A percentile compares a stretch with the other conserved stretches of the same genome.
Evolutionary conservation across 2,888 invertebrate genomes (phyloP).

Genomic region (Drosophila mimica): DNA sequence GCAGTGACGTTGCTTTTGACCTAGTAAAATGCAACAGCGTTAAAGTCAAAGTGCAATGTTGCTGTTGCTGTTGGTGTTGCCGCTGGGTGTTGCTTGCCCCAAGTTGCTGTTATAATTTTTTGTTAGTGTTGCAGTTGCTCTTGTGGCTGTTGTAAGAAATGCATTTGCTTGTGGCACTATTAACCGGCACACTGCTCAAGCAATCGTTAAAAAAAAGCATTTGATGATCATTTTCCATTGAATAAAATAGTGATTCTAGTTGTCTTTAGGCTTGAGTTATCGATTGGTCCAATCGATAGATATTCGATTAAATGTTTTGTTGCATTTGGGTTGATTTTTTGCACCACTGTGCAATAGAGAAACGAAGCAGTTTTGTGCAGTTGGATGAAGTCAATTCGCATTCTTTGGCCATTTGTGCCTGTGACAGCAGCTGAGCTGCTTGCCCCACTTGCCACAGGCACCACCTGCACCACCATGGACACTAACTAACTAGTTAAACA

Average conservation of each 20-base stretch:
- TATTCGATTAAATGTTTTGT: not conserved
- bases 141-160: slow-evolving; percentile 47
- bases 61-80: slow-evolving; percentile 10
- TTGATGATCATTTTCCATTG: not conserved
- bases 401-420: slow-evolving; percentile 21
- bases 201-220: not conserved
- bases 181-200: slow-evolving; percentile 29
- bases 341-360: slow-evolving; percentile 31
- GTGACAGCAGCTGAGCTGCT: slow-evolving; percentile 8
- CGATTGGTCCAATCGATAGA: not conserved
- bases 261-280: not conserved
- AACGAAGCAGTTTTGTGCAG: slow-evolving; percentile 25
- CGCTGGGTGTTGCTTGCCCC: slow-evolving; percentile 27
- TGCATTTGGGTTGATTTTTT: not conserved
- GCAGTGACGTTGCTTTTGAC: slow-evolving; percentile 76
- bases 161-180: slow-evolving; percentile 51
- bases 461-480: slow-evolving; percentile 20
- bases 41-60: slow-evolving; percentile 76
- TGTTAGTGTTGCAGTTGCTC: slow-evolving; percentile 11
- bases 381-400: slow-evolving; percentile 55
- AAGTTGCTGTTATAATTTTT: slow-evolving; percentile 13
- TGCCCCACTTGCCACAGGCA: not conserved
- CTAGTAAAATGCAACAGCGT: slow-evolving; percentile 79
- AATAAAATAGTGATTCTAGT: not conserved
- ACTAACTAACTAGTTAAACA: slow-evolving; percentile 75